Evolutionary conservation across 2,888 invertebrate species (phyloP).

Genomic region (Ophion ellenae): DNA sequence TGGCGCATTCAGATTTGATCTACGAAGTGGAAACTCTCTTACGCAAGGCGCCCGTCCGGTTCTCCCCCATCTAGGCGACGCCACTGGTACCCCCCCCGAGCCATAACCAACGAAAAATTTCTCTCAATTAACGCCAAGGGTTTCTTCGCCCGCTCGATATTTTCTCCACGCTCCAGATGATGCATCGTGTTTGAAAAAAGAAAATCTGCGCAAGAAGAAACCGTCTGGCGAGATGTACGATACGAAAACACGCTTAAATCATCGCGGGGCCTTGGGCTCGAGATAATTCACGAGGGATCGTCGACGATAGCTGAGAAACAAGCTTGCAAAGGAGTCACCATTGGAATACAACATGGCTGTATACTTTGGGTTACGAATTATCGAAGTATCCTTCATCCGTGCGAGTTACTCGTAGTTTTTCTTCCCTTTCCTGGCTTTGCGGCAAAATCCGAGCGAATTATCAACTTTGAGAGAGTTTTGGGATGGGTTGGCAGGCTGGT

Average conservation of each 20-base stretch:
- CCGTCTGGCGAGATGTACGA: constrained; percentile 39
- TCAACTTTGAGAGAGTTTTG: constrained; percentile 67
- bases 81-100: constrained; percentile 8
- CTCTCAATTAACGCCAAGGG: constrained; percentile 63
- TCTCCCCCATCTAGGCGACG: constrained; percentile 1
- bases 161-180: constrained; percentile 40
- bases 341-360: constrained; percentile 46
- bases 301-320: constrained; percentile 35
- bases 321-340: constrained; percentile 15
- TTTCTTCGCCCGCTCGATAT: constrained; percentile 52
- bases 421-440: constrained; percentile 62
- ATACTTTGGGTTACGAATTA: constrained; percentile 53
- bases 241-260: constrained; percentile 52
- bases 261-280: constrained; percentile 14
- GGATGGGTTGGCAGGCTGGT: constrained; percentile 40
- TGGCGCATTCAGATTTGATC: constrained; percentile 67
- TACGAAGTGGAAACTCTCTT: constrained; percentile 68
- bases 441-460: constrained; percentile 65
- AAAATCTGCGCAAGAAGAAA: constrained; percentile 13
- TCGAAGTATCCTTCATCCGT: constrained; percentile 52
- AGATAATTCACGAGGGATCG: constrained; percentile 47
- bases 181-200: constrained; percentile 8
- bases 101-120: constrained; percentile 62
- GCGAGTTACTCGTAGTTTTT: constrained; percentile 34
- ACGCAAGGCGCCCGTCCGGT: constrained; percentile 46